Evolutionary conservation across 2,797 vertebrate species (phyloP), one percentile per base, ranked within the genome.

Genomic region (Knipowitschia caucasica): DNA sequence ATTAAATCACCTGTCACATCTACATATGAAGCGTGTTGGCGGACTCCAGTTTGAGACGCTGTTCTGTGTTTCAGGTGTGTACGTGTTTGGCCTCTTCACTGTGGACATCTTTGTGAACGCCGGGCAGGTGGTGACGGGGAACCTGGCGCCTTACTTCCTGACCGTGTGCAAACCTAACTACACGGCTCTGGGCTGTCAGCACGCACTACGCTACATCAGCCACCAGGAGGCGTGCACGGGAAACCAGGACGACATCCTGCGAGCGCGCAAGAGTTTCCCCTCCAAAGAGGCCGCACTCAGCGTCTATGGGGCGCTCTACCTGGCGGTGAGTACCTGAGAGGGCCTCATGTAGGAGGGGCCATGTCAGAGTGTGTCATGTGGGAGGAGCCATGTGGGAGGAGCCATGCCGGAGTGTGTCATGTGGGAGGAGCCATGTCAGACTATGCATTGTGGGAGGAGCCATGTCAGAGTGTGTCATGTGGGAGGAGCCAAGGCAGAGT

Each of bases 21-120:
- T n/a, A n/a, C n/a, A n/a, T n/a, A n/a, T n/a, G n/a, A n/a, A n/a
- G n/a, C n/a, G n/a, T n/a, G n/a, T n/a, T n/a, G n/a, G n/a, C n/a
- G n/a, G n/a, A n/a, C n/a, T n/a, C n/a, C 4, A 34, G 31, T 33
- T n/a, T n/a, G 14, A 34, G 12, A 20, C 2, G 8, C 4, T 40
- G 3, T 26, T 38, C n/a, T 43, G 21, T 31, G 12, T 47, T 47
- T 11, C 76, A 99, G 96, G 96, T 65, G 95, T 98, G 84, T 99
- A 98, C 74, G 89, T 92, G 15, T 99, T 99, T 69, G 96, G 96
- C 84, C 92, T 98, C 55, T 99, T 99, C 86, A 94, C 95, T 15
- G 96, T 95, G 12, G 96, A 99, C 88, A 99, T 99, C 87, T 99
- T 99, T 78, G 95, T 96, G 79, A 99, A 99, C 45, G 96, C 96